These are phyloP conservation scores for Aldabrachelys gigantea DNA, from an alignment of 2,113 vertebrate genomes.

Conservation along the genomic window DNA sequence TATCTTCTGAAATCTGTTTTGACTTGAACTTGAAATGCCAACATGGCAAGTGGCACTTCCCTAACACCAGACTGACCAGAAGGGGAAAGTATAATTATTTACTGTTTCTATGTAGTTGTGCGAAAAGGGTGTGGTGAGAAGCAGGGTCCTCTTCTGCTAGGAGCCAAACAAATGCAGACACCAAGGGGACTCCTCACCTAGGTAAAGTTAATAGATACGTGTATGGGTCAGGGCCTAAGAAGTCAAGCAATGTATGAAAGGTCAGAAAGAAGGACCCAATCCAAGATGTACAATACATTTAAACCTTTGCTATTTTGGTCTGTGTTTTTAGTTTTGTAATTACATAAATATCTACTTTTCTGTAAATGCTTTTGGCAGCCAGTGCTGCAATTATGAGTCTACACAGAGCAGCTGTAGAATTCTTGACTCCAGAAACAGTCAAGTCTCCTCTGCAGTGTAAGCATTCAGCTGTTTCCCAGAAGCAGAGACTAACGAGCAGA, in stretches of 20 bases:
- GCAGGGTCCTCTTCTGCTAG: not conserved
- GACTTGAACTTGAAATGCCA: not conserved
- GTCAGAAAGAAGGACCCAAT: not conserved
- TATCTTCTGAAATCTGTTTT: not conserved
- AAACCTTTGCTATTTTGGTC: not conserved
- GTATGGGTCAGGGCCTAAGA: not conserved
- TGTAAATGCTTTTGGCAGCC: not conserved
- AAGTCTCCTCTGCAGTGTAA: not conserved
- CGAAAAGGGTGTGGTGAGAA: not conserved
- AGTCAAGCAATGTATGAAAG: not conserved
- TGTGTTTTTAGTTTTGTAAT: not conserved
- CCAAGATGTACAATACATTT: not conserved
- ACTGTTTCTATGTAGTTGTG: not conserved
- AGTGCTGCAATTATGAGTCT: not conserved
- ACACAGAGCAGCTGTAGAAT: not conserved
- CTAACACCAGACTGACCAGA: accelerated
- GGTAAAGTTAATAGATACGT: not conserved
- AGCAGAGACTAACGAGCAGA: not conserved
- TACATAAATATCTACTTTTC: not conserved
- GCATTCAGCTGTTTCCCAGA: not conserved
- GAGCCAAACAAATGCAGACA: not conserved
- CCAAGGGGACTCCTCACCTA: not conserved
- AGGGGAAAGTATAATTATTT: not conserved
- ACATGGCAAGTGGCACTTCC: not conserved
- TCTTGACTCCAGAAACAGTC: not conserved